These are phyloP conservation scores for Alligator sinensis DNA, from an alignment of 2,113 vertebrate species.

Conservation along the genomic window DNA sequence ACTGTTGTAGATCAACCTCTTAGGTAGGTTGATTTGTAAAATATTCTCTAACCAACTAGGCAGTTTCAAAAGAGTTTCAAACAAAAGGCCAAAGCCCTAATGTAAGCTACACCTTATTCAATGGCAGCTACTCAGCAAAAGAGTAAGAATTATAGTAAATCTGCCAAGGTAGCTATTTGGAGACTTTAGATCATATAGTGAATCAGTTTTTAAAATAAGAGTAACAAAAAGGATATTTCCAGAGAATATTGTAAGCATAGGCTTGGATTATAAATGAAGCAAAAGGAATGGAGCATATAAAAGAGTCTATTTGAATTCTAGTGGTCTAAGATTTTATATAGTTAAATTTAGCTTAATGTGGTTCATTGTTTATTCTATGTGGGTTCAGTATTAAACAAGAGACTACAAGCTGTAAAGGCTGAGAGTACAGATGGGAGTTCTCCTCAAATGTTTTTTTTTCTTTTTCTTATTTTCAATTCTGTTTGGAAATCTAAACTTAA, in stretches of 20 bases:
- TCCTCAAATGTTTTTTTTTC: not conserved
- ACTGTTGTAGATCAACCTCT: not conserved
- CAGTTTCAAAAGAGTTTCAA: not conserved
- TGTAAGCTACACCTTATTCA: not conserved
- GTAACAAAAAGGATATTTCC: not conserved
- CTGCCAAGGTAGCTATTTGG: not conserved
- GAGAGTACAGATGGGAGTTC: not conserved
- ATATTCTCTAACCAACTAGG: rapidly evolving
- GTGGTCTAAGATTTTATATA: not conserved
- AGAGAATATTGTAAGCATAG: not conserved
- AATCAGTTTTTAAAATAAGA: not conserved
- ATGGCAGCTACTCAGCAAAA: rapidly evolving
- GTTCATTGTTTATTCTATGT: not conserved
- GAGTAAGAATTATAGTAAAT: not conserved
- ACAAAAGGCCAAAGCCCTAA: not conserved
- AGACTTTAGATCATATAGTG: not conserved
- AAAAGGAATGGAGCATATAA: not conserved
- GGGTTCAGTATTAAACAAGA: not conserved
- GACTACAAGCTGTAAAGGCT: not conserved
- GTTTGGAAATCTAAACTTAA: not conserved
- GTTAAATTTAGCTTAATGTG: not conserved
- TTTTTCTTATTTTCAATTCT: not conserved
- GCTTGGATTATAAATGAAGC: not conserved
- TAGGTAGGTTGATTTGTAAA: not conserved
- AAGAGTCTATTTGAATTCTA: not conserved